Conservation (phyloP, 2,888 invertebrate genomes). For the Lasioglossum figueresi region DNA sequence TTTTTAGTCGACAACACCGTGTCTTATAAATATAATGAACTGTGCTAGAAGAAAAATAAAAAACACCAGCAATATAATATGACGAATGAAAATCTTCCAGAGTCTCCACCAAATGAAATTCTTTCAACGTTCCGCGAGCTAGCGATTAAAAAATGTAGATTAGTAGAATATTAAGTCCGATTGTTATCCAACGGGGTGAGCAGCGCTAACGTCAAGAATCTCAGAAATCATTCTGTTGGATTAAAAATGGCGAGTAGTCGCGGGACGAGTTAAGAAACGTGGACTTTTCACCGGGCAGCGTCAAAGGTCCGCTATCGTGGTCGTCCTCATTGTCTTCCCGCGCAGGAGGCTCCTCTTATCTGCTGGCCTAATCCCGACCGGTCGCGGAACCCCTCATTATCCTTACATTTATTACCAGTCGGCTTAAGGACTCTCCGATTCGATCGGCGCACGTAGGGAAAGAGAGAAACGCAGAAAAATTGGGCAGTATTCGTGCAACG, state of each 20-base stretch:
- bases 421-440: constrained; percentile 73
- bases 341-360: constrained; percentile 64
- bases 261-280: background rate
- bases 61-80: background rate
- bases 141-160: background rate
- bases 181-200: background rate
- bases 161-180: background rate
- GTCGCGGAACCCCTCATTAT: constrained; percentile 70
- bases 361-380: constrained; percentile 65
- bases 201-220: background rate
- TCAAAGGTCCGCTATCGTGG: constrained; percentile 16
- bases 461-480: constrained; percentile 70
- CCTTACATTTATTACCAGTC: constrained; percentile 73
- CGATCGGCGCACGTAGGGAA: constrained; percentile 67
- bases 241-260: background rate
- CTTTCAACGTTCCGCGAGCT: background rate
- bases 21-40: background rate
- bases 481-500: constrained; percentile 66
- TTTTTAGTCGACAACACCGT: too few relatives aligned
- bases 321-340: constrained; percentile 54
- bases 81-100: background rate
- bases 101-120: background rate
- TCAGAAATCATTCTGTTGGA: background rate
- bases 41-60: background rate
- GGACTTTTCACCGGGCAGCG: constrained; percentile 16